Evolutionary conservation across 2,888 invertebrate species (phyloP), one percentile per base, ranked within the genome.

Genomic region (Caenorhabditis macrosperma): DNA sequence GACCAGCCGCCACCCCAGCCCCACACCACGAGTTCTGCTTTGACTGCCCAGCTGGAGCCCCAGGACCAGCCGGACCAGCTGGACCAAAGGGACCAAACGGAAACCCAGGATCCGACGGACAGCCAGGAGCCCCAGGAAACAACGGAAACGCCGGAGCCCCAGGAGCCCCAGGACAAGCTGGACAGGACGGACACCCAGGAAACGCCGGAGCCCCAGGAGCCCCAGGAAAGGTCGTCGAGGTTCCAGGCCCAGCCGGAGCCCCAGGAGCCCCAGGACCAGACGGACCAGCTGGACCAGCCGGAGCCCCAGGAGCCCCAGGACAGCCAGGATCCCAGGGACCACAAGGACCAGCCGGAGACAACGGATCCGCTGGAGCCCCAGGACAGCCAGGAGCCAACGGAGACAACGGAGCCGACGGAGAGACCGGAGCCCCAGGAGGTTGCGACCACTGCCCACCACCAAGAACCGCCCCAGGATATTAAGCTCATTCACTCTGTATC

Each of bases 391-490:
- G 80, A 80, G 69, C 68, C 75, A 74, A 75, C 64, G 80, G 80
- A 80, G 66, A 80, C 80, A 75, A 80, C 35, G 80, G 80, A 80
- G 69, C 83, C 55, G 83, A 84, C 52, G 88, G 88, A 81, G 74
- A 81, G 46, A 82, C 84, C 33, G 88, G 88, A 69, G 76, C 72
- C 61, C 83, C 80, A 71, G 87, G 87, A 79, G 82, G 83, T 60
- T 86, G 86, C 85, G 85, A 86, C 77, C 85, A 87, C 82, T 87
- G 86, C 83, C 85, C 86, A 69, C 85, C 85, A 67, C 86, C 85
- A 72, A 78, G 86, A 54, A 86, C 86, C 52, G 84, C 85, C 22
- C 85, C 86, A 69, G 86, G 86, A 81, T 86, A 86, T 80, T 80
- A 74, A 67, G 54, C 54, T 66, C 63, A 64, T 71, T 52, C 57